Evolutionary conservation across 2,797 vertebrate species (phyloP), one percentile per base, ranked within the genome.

Genomic region (Enteromius treurensis): DNA sequence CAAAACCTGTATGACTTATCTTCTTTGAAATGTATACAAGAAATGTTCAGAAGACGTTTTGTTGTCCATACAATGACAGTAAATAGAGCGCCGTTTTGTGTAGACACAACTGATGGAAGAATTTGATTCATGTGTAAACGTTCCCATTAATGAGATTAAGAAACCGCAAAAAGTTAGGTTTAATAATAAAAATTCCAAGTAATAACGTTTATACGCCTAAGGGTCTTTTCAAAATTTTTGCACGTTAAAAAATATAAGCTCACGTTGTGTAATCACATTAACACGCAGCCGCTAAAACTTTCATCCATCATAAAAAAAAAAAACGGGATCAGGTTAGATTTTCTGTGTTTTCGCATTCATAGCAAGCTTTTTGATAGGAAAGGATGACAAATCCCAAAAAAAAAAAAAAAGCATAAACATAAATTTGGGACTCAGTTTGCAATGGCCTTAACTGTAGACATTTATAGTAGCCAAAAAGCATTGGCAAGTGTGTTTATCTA

Each of bases 401-500:
- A 42, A 9, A 7, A 10, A 42, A 42, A 42, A 42, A 42, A 9
- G 40, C 40, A 10, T 9, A 26, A 26, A 42, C 40, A 42, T 37
- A 37, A 1, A 7, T 40, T 40, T 40, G 6, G 37, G 42, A 42
- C 42, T 42, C 6, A 1, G 37, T 42, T 42, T 45, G 42, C 42
- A 13, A 45, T 45, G 42, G 42, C 42, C 42, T 45, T 74, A n/a
- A 73, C 47, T 73, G 17, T 21, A 49, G 15, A 32, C 26, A 1
- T 73, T 71, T 32, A 9, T 3, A 6, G 1, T 21, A 1, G 3
- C 23, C 14, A 29, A 49, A 71, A 23, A 21, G 71, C 4, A 21
- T 75, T 55, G 29, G 3, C 73, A 58, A 13, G 21, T 76, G 47
- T 34, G 10, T 76, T 75, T 58, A 75, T 75, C 51, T 76, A 40